Percentiles rank a stretch among this genome's conserved stretches.
Conservation (phyloP, 1,140 invertebrate genomes). For the Colletes gigas region DNA sequence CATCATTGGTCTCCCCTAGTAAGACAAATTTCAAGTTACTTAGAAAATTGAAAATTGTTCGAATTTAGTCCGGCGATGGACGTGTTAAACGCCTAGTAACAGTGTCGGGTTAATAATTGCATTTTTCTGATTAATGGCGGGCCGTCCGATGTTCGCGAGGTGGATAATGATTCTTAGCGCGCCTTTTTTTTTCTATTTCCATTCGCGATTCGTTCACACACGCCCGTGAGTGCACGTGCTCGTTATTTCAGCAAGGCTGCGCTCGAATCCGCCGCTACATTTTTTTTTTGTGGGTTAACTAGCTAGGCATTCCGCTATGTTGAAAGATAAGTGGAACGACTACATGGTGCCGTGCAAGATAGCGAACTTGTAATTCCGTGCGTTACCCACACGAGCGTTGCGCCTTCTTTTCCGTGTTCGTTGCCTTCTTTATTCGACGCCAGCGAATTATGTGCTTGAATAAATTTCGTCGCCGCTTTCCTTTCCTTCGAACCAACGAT, state of each 20-base stretch:
- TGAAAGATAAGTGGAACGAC: conserved; percentile 68
- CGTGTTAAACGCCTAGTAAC: background rate
- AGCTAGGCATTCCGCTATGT: conserved; percentile 65
- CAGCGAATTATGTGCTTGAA: too few species aligned
- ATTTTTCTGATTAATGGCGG: conserved; percentile 21
- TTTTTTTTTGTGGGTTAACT: conserved; percentile 68
- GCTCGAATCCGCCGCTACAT: conserved; percentile 38
- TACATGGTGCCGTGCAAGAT: conserved; percentile 16
- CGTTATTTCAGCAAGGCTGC: conserved; percentile 51
- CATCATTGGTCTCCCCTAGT: too few species aligned
- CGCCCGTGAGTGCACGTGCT: conserved; percentile 26
- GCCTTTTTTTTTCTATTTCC: background rate
- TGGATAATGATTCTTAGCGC: background rate
- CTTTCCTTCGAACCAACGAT: too few species aligned
- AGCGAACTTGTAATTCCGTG: conserved; percentile 21
- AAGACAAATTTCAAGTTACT: too few species aligned
- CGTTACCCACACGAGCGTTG: conserved; percentile 28
- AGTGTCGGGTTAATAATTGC: conserved; percentile 10
- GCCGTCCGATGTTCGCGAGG: background rate
- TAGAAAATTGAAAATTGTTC: too few species aligned
- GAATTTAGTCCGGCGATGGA: too few species aligned
- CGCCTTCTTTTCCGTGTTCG: background rate
- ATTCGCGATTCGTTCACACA: conserved; percentile 2
- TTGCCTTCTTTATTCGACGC: too few species aligned
- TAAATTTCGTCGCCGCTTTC: too few species aligned